These are phyloP conservation scores for Tethea ocularis DNA, from an alignment of 2,888 invertebrate genomes.

Conservation along the genomic window DNA sequence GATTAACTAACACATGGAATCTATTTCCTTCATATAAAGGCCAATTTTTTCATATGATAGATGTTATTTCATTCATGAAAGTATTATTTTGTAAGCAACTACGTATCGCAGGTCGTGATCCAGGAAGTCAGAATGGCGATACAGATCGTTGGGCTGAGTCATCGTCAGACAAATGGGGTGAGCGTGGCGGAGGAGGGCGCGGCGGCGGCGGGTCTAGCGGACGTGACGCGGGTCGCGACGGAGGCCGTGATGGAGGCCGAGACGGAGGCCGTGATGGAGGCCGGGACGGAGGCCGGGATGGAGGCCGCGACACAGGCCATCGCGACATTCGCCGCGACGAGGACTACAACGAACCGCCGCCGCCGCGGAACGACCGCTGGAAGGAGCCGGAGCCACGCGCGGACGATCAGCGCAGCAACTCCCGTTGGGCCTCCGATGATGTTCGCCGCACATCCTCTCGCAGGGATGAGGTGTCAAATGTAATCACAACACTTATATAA, in stretches of 20 bases:
- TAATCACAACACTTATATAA: not conserved
- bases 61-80: too few species aligned
- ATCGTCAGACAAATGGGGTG: constrained; percentile 47
- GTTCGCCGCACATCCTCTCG: constrained; percentile 73
- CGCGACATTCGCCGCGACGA: constrained; percentile 58
- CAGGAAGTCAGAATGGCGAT: constrained; percentile 79
- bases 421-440: constrained; percentile 76
- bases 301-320: constrained; percentile 49
- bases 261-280: constrained; percentile 45
- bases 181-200: constrained; percentile 48
- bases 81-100: not conserved
- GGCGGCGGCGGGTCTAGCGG: constrained; percentile 26
- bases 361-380: constrained; percentile 85
- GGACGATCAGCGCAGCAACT: constrained; percentile 62
- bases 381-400: constrained; percentile 81
- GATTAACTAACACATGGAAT: too few species aligned
- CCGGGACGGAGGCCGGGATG: constrained; percentile 26
- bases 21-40: too few species aligned
- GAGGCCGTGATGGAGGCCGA: constrained; percentile 40
- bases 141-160: constrained; percentile 74
- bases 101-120: constrained; percentile 65
- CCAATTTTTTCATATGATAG: too few species aligned
- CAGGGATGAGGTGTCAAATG: constrained; percentile 67
- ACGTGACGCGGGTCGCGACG: not conserved
- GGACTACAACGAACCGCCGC: constrained; percentile 67